phyloP scores from a whole-genome alignment of 2,888 invertebrate species.

The Harmothoe impar region DNA sequence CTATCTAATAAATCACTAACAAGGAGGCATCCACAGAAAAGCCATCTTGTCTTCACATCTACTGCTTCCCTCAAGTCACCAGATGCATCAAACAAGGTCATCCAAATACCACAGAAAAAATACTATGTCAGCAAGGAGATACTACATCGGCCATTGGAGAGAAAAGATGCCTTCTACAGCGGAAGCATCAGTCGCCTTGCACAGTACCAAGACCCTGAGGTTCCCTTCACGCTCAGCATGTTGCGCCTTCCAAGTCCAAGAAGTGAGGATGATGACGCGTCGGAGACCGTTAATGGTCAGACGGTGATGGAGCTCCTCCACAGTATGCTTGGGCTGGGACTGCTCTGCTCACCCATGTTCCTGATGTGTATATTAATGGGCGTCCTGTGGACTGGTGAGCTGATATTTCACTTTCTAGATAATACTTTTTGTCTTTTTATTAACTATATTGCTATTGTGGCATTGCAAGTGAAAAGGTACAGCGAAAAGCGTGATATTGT shows the following conservation, averaged over 20 bases:
- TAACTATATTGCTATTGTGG: constrained; percentile 87
- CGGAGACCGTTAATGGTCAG: constrained; percentile 20
- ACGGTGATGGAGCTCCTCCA: constrained; percentile 18
- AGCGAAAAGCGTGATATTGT: no score
- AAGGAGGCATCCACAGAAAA: background rate
- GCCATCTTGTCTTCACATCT: background rate
- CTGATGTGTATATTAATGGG: constrained; percentile 57
- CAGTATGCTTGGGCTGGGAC: constrained; percentile 37
- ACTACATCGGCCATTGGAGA: constrained; percentile 52
- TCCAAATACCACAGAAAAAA: background rate
- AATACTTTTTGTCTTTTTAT: constrained; percentile 86
- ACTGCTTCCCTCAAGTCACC: background rate
- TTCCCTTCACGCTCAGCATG: constrained; percentile 38
- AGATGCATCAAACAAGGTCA: background rate
- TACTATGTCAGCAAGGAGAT: constrained; percentile 44
- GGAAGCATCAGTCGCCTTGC: constrained; percentile 64
- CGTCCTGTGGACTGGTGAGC: constrained; percentile 70
- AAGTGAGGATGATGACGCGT: background rate
- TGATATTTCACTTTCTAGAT: background rate
- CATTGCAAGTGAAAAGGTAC: no score
- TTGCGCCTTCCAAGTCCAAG: background rate
- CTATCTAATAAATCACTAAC: background rate
- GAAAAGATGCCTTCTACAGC: constrained; percentile 69
- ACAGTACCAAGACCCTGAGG: constrained; percentile 28
- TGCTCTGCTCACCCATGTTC: constrained; percentile 60